Conservation (phyloP, 2,888 invertebrate genomes). For the Deilephila elpenor region DNA sequence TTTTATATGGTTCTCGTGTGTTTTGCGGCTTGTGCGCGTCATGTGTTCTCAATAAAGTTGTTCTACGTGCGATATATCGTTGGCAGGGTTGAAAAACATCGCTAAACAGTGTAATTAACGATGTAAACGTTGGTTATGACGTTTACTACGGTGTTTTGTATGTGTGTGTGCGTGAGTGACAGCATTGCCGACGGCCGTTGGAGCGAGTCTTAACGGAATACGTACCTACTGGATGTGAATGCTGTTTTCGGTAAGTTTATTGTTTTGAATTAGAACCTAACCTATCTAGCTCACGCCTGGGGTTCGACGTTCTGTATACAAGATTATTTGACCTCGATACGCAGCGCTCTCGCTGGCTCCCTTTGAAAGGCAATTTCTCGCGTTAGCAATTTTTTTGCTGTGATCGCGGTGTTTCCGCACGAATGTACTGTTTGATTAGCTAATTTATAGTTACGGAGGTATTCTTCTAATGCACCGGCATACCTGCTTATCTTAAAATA, state of each 20-base stretch:
- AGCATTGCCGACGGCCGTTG: slow-evolving; percentile 79
- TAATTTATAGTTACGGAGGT: slow-evolving; percentile 49
- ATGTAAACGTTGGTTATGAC: slow-evolving; percentile 81
- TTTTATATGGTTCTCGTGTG: slow-evolving; percentile 76
- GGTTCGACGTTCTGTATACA: slow-evolving; percentile 46
- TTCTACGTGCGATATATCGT: slow-evolving; percentile 68
- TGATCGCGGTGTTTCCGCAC: slow-evolving; percentile 54
- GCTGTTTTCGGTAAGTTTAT: slow-evolving; percentile 74
- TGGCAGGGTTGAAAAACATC: slow-evolving; percentile 65
- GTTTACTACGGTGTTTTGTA: slow-evolving; percentile 72
- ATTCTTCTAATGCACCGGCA: slow-evolving; percentile 38
- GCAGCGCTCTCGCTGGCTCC: slow-evolving; percentile 57
- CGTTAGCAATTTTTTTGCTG: slow-evolving; percentile 60
- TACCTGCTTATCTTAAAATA: slow-evolving; percentile 8
- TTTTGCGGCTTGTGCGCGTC: slow-evolving; percentile 60
- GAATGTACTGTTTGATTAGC: slow-evolving; percentile 58
- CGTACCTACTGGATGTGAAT: slow-evolving; percentile 62
- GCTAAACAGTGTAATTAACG: slow-evolving; percentile 74
- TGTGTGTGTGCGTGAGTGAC: slow-evolving; percentile 76
- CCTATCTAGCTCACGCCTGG: slow-evolving; percentile 65
- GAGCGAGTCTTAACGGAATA: slow-evolving; percentile 82
- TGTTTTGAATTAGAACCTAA: slow-evolving; percentile 66
- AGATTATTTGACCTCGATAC: slow-evolving; percentile 70
- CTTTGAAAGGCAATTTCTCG: slow-evolving; percentile 67
- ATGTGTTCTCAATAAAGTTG: slow-evolving; percentile 64